A percentile compares a stretch with the other conserved stretches of the same genome.
These are phyloP conservation scores for Tyrannus savana DNA, from an alignment of 2,113 vertebrate genomes.

Conservation along the genomic window DNA sequence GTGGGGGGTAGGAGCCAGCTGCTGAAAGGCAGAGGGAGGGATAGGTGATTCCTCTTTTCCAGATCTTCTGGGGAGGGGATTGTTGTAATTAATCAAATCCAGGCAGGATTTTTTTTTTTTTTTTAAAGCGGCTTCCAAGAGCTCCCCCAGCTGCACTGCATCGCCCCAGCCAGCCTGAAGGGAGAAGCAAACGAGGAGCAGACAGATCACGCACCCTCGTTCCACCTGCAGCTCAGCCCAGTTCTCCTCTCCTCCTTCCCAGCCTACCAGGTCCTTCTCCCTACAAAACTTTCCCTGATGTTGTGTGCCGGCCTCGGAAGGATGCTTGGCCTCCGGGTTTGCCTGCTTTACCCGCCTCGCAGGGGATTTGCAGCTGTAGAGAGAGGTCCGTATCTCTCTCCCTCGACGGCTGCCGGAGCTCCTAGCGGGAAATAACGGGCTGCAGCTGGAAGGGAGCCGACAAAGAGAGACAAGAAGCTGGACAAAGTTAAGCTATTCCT, in stretches of 20 bases:
- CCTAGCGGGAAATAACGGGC: background rate
- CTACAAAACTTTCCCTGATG: slow-evolving; percentile 31
- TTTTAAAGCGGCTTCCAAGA: slow-evolving; percentile 14
- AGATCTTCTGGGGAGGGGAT: slow-evolving; percentile 43
- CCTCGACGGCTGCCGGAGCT: background rate
- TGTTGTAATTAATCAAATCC: slow-evolving; percentile 49
- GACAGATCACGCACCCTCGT: background rate
- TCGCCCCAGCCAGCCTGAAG: slow-evolving; percentile 21
- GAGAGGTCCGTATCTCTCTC: background rate
- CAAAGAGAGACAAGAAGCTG: background rate
- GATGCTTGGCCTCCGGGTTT: background rate
- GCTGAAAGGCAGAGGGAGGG: slow-evolving; percentile 35
- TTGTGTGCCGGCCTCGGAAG: background rate
- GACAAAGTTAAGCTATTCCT: background rate
- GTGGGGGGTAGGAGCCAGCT: background rate
- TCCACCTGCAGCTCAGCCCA: background rate
- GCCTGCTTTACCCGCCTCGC: background rate
- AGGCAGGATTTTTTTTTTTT: background rate
- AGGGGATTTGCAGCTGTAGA: background rate
- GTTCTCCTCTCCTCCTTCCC: background rate
- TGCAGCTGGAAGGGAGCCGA: background rate
- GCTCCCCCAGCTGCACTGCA: slow-evolving; percentile 33
- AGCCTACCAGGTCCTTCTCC: background rate
- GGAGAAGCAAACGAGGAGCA: background rate
- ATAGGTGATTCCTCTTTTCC: slow-evolving; percentile 48